Base-by-base conservation (phyloP, 2,888 invertebrate species). In the Platycnemis pennipes region DNA sequence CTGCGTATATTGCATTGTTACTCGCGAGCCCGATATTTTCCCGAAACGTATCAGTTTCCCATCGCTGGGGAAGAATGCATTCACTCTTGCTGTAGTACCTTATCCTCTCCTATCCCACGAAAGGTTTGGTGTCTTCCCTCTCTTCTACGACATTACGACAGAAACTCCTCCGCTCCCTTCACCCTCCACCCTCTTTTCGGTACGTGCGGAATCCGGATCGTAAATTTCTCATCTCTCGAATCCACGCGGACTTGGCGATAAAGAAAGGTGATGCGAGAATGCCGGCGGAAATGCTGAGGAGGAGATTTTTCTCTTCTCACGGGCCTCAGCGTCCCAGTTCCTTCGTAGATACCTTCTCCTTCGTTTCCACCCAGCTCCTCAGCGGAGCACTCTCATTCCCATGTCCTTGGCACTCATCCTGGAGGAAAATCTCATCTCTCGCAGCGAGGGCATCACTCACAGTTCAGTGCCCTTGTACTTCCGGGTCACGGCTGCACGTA, bases 161-260 rank as follows among this genome's bases (percentile, higher is more conserved):
- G 49, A 5, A 49, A 49, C 49, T 49, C 49, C 13, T 8, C 49
- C 49, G 49, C 49, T 13, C 49, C 49, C 63, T 63, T 63, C 63
- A 7, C 63, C 26, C 63, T 63, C 63, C 63, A 63, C n/a, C 63
- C 63, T 1, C 7, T 63, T 19, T 49, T 19, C 26, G 63, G 63
- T 63, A 26, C n/a, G 63, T 7, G 63, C 63, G 63, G 63, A 63
- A 63, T 63, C 7, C 2, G 26, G 63, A n/a, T 26, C 63, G 63
- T 63, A 63, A 63, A 63, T 63, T n/a, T 63, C 63, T 63, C 63
- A 63, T 63, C 63, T n/a, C 22, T 63, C 63, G 63, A n/a, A 63
- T 63, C 26, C n/a, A 63, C 63, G 5, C 63, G 63, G 63, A 16
- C 53, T 22, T 8, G 26, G 63, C n/a, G 63, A 63, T 26, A 26